phyloP scores from a whole-genome alignment of 2,888 invertebrate species.

The Rotaria magnacalcarata region DNA sequence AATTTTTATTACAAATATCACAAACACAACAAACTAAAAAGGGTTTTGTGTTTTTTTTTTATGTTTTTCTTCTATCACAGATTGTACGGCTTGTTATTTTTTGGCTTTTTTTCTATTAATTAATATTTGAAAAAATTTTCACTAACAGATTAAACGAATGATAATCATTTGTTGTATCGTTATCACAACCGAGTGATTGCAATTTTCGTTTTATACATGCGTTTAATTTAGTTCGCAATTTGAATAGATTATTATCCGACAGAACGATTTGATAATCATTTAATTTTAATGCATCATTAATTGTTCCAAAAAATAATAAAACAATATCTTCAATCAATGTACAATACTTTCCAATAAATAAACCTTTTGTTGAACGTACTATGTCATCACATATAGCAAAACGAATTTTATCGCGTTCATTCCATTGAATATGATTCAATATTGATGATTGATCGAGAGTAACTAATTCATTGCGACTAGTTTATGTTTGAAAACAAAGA shows the following conservation, averaged over 20 bases:
- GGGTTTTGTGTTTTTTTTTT: neutral
- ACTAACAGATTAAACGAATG: neutral
- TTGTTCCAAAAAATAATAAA: slow-evolving; percentile 23
- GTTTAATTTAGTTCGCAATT: slow-evolving; percentile 27
- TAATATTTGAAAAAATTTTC: neutral
- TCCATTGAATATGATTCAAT: neutral
- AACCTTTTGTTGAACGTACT: slow-evolving; percentile 17
- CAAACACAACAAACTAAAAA: neutral
- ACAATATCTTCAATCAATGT: neutral
- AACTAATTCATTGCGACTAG: slow-evolving; percentile 2
- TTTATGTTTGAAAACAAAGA: too few relatives aligned
- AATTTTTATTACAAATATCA: neutral
- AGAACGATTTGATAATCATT: neutral
- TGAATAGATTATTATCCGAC: neutral
- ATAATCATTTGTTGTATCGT: slow-evolving; percentile 5
- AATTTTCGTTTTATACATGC: slow-evolving; percentile 11
- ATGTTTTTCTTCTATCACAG: neutral
- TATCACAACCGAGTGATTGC: slow-evolving; percentile 20
- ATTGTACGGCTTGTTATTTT: neutral
- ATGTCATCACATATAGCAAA: slow-evolving; percentile 24
- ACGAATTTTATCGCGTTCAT: neutral
- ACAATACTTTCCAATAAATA: neutral
- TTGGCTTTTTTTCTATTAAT: neutral
- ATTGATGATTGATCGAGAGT: neutral
- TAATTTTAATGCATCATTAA: neutral